Evolutionary conservation across 1,140 invertebrate genomes (phyloP).

Genomic region (Paramacrobiotus metropolitanus): DNA sequence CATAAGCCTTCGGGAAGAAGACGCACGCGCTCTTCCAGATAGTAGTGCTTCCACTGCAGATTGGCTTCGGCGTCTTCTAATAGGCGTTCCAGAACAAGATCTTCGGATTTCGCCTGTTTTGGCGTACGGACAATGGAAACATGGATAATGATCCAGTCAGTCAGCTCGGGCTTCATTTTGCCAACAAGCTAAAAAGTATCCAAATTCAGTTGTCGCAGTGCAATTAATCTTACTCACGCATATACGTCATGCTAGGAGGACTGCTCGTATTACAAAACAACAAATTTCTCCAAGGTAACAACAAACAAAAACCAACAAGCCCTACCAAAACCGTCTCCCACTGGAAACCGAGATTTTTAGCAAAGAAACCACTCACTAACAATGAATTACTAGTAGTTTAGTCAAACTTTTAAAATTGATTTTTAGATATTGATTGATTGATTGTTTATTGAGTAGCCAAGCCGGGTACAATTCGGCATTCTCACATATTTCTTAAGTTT

Average conservation of each 20-base stretch:
- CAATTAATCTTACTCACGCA: no score
- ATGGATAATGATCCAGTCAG: not conserved
- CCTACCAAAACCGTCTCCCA: not conserved
- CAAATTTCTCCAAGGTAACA: no score
- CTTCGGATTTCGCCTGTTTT: not conserved
- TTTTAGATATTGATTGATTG: not conserved
- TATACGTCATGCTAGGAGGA: no score
- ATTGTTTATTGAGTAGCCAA: not conserved
- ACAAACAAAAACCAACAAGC: no score
- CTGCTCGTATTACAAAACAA: no score
- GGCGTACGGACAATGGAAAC: not conserved
- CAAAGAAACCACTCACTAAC: no score
- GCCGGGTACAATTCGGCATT: constrained; percentile 6
- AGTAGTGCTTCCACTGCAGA: not conserved
- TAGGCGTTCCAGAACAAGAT: not conserved
- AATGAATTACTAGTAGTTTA: no score
- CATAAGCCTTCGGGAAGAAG: not conserved
- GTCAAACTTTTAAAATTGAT: no score
- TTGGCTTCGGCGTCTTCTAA: not conserved
- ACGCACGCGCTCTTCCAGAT: not conserved
- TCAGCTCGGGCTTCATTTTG: not conserved
- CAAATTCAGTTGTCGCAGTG: not conserved
- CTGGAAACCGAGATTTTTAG: no score
- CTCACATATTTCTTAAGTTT: constrained; percentile 8
- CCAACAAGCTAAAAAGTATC: not conserved